Percentiles rank a stretch among this genome's conserved stretches.
phyloP scores from a whole-genome alignment of 2,113 vertebrate species.

The Tapirus terrestris region DNA sequence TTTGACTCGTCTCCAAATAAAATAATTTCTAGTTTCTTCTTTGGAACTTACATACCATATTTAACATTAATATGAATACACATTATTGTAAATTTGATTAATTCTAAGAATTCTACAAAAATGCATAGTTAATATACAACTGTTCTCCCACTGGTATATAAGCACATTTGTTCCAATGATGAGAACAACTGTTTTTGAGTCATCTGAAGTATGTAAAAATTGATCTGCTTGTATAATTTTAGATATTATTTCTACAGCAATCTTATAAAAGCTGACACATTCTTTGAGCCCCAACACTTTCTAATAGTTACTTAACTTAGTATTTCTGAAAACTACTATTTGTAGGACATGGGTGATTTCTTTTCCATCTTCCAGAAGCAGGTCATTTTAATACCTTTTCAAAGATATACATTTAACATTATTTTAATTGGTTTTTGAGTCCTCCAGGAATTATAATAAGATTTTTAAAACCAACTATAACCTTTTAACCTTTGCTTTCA shows the following conservation, averaged over 20 bases:
- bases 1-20: neutral
- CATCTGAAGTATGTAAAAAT: neutral
- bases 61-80: neutral
- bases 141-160: neutral
- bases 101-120: neutral
- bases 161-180: neutral
- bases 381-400: neutral
- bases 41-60: neutral
- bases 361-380: neutral
- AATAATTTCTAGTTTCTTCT: neutral
- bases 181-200: neutral
- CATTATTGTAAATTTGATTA: neutral
- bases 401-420: neutral
- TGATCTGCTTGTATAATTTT: neutral
- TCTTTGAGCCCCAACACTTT: neutral
- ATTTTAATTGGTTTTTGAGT: neutral
- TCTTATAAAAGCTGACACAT: neutral
- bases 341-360: neutral
- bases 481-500: neutral
- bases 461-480: neutral
- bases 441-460: neutral
- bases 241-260: neutral
- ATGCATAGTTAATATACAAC: neutral
- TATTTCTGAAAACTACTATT: neutral
- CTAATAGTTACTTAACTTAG: neutral